phyloP scores from a whole-genome alignment of 2,888 invertebrate genomes.

The Sphaerophoria taeniata region DNA sequence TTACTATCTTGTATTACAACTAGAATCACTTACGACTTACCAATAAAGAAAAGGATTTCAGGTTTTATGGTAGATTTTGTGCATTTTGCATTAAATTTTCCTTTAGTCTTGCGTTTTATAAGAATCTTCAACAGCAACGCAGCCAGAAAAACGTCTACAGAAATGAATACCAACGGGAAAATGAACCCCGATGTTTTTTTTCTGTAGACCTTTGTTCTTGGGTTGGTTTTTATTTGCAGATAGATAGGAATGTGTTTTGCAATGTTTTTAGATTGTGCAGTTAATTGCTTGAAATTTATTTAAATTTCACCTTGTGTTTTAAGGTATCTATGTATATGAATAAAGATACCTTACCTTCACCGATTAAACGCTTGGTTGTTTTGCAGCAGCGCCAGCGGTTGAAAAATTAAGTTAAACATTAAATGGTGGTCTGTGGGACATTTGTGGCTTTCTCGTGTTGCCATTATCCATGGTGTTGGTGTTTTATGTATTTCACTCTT shows the following conservation, averaged over 20 bases:
- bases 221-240: too few relatives aligned
- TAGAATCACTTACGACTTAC: conserved; percentile 51
- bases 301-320: conserved; percentile 22
- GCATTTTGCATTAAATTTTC: conserved; percentile 53
- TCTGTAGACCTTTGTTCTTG: too few relatives aligned
- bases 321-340: too few relatives aligned
- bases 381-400: too few relatives aligned
- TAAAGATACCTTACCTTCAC: too few relatives aligned
- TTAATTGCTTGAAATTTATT: conserved; percentile 34
- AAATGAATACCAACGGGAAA: background rate
- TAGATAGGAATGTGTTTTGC: too few relatives aligned
- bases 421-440: conserved; percentile 36
- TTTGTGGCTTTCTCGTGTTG: conserved; percentile 25
- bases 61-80: conserved; percentile 45
- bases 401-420: conserved; percentile 43
- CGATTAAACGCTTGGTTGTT: background rate
- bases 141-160: background rate
- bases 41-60: conserved; percentile 59
- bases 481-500: background rate
- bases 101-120: conserved; percentile 23
- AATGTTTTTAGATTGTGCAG: conserved; percentile 1
- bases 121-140: background rate
- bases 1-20: conserved; percentile 65
- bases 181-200: too few relatives aligned
- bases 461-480: background rate